phyloP scores from a whole-genome alignment of 2,888 invertebrate genomes.

The Peribatodes rhomboidaria region DNA sequence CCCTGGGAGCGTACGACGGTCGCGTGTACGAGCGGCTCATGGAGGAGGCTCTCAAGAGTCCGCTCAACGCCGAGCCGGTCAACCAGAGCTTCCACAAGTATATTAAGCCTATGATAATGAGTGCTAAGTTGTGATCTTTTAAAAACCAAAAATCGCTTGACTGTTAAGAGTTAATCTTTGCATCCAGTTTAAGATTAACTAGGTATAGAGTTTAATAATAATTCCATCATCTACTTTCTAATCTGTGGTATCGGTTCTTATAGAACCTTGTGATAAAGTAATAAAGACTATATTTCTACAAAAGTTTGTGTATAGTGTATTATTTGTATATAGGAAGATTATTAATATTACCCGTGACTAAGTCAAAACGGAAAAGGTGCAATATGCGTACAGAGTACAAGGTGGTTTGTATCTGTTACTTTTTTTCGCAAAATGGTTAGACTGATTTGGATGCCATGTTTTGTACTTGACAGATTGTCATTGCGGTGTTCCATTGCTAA shows the following conservation, averaged over 20 bases:
- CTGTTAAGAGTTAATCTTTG: too few species aligned
- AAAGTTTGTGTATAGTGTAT: background rate
- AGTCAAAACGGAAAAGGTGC: too few species aligned
- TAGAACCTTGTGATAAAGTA: conserved; percentile 18
- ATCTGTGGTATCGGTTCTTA: conserved; percentile 15
- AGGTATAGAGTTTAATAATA: background rate
- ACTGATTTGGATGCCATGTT: too few species aligned
- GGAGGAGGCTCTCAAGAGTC: conserved; percentile 92
- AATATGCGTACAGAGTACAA: too few species aligned
- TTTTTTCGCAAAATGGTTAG: too few species aligned
- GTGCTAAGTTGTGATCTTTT: conserved; percentile 87
- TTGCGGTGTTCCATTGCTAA: too few species aligned
- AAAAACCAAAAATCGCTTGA: background rate
- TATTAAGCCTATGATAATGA: conserved; percentile 90
- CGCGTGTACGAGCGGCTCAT: conserved; percentile 93
- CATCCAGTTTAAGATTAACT: too few species aligned
- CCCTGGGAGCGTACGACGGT: conserved; percentile 93
- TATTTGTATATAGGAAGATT: conserved; percentile 6
- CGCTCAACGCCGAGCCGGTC: conserved; percentile 92
- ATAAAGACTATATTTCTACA: conserved; percentile 6
- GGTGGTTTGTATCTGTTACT: too few species aligned
- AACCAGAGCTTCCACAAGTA: conserved; percentile 91
- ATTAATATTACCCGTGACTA: conserved; percentile 2
- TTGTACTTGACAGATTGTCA: too few species aligned
- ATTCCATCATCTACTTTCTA: background rate